Evolutionary conservation across 1,140 invertebrate species (phyloP), one percentile per base, ranked within the genome.

Genomic region (Cherax destructor): DNA sequence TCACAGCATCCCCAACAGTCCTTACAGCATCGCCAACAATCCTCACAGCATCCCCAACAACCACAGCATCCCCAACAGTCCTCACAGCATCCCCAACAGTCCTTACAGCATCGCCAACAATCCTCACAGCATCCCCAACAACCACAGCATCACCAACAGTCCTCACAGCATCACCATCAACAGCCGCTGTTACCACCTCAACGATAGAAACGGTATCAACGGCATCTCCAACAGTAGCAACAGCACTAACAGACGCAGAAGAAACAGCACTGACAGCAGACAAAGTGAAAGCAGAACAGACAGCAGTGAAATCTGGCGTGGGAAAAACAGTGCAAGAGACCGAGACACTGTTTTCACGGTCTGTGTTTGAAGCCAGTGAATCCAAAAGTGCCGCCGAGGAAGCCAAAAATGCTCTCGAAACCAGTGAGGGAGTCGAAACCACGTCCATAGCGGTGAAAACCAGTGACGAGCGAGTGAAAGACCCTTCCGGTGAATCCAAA

Each of bases 31-130:
- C 9, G 11, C 30, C 24, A 30, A 41, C 11, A 18, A 30, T 13
- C 7, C 9, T 5, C 5, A 79, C 77, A 18, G 47, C 56, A 10
- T 59, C 56, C 56, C 56, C 56, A 59, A 59, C 56, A 9, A 16
- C 16, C 16, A 59, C 9, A 59, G 74, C 74, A 10, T 59, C 81
- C 7, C 81, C 18, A n/a, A 86, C 83, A 86, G 65, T 21, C n/a
- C 7, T 49, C 59, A 76, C 77, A 79, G 77, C 77, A 24, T 16
- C 24, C 5, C 11, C 16, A 79, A 30, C n/a, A 16, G 18, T 11
- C 16, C 24, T 7, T 0, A 49, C 77, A 18, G 77, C 13, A 49
- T 11, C 9, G 1, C 30, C 24, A 30, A 41, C 11, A 18, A 30
- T 13, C 7, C 9, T 5, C 5, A 79, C 77, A 18, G 47, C 56